Evolutionary conservation across 2,797 vertebrate genomes (phyloP), one percentile per base, ranked within the genome.

Genomic region (Ptychobarbus kaznakovi): DNA sequence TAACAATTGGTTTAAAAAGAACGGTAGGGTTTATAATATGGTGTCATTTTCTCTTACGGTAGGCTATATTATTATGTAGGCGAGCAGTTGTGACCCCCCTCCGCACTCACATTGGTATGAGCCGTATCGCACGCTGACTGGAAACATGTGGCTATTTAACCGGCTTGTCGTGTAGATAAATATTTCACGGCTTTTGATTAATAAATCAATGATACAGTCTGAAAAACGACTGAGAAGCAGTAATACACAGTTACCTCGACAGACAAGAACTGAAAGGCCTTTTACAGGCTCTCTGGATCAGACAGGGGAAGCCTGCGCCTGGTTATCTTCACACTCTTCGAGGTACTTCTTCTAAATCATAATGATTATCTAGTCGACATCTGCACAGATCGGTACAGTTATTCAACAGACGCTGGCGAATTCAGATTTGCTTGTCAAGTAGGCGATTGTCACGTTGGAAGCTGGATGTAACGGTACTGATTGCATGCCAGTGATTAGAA

Each of bases 81-180:
- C 2, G 10, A 70, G 58, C 5, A 22, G 11, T 66, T 15, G 1
- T 3, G 1, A 3, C 79, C 75, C 80, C 63, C 44, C 44, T 38
- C 46, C 25, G 1, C 0, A 0, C 9, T 51, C 15, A 38, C 13
- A 25, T 28, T 89, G 88, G 88, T 87, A 66, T 73, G 61, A 40
- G 9, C 88, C 88, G 6, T 1, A 8, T 11, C 2, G 18, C 86
- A 89, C 53, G 83, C 85, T 38, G 74, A 22, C 22, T 53, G 22
- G 12, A 40, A 38, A 35, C 88, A 86, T 40, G 88, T 87, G 88
- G 49, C 40, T 80, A 42, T 66, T 63, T 61, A 20, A 16, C 73
- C 63, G 73, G 72, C 5, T 75, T 75, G 44, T 75, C 58, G 40
- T 49, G 81, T 65, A 53, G 18, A 51, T 1, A 69, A 56, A 44